Percentiles rank a stretch among this genome's conserved stretches.
Evolutionary conservation across 2,113 vertebrate genomes (phyloP).

Genomic region (Syrrhaptes paradoxus): DNA sequence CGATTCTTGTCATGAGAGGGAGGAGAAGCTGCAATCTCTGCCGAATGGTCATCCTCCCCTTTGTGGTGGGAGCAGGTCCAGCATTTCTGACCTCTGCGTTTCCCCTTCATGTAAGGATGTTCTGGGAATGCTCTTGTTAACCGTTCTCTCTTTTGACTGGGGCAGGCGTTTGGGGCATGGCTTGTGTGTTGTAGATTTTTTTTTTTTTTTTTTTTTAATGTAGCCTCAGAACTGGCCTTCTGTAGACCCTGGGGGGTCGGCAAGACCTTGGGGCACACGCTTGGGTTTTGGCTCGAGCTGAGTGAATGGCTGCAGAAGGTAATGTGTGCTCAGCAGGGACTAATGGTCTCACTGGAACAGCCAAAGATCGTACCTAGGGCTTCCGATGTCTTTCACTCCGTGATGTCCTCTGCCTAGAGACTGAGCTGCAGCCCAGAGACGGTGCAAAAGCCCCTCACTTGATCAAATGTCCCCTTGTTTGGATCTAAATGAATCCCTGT

Average conservation of each 20-base stretch:
- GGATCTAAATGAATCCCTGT: constrained; percentile 57
- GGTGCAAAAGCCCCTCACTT: neutral
- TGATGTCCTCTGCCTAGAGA: neutral
- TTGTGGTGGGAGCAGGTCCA: constrained; percentile 69
- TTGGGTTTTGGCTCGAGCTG: neutral
- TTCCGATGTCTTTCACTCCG: neutral
- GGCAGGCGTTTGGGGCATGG: neutral
- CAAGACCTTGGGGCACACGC: neutral
- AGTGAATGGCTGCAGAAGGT: neutral
- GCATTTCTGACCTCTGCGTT: constrained; percentile 61
- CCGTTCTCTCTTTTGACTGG: neutral
- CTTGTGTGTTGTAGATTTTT: neutral
- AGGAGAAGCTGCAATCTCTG: constrained; percentile 43
- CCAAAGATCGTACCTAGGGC: neutral
- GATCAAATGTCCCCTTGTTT: constrained; percentile 50
- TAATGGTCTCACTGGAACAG: neutral
- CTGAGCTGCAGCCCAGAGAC: neutral
- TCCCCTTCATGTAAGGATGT: constrained; percentile 75
- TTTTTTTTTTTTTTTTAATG: neutral
- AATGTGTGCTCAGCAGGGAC: neutral
- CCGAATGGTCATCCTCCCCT: constrained; percentile 56
- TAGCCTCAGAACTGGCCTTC: neutral
- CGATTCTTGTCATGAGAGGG: constrained; percentile 13
- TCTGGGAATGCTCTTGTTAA: neutral
- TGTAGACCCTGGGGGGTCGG: neutral